Evolutionary conservation across 2,113 vertebrate species (phyloP), one percentile per base, ranked within the genome.

Genomic region (Brachyhypopomus gauderio): DNA sequence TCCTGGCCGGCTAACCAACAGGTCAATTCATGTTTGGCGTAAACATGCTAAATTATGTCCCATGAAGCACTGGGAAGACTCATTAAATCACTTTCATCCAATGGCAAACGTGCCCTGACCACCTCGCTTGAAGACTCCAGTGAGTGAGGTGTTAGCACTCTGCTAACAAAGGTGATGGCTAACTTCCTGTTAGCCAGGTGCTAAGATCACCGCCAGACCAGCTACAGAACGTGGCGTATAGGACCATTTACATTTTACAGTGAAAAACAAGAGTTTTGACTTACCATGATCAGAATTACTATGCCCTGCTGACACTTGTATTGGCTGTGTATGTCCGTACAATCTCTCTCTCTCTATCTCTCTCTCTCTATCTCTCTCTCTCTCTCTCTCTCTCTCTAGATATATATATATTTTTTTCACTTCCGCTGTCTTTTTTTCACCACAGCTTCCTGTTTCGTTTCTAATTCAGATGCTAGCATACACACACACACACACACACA

Each of bases 381-480:
- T 22, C 16, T 80, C 56, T 45, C 16, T 56, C 25, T 64, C 63
- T 64, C 41, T 80, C 30, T 72, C n/a, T 56, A 6, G 27, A 7
- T 78, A 0, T 62, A 22, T 80, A 14, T 30, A 25, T 69, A 19
- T 48, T 77, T 22, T 72, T 20, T 72, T 55, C 16, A 62, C 70
- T 80, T 75, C 72, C 34, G 34, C 48, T 80, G 19, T 80, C n/a
- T 67, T 30, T 45, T 25, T 59, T 27, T 36, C 72, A 36, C 75
- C 60, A 67, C 79, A 83, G 73, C 81, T 89, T 79, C 86, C 80
- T 58, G 78, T 73, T 83, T 79, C 79, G 85, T 66, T 77, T 56
- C 41, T 9, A 23, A 73, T 82, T 86, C 82, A 78, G 41, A 25
- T 30, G 30, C 30, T 30, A 30, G 30, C 30, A 3, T 30, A 30